A percentile compares a stretch with the other conserved stretches of the same genome.
These are phyloP conservation scores for Australoheros scitulus DNA, from an alignment of 2,113 vertebrate species.

Conservation along the genomic window DNA sequence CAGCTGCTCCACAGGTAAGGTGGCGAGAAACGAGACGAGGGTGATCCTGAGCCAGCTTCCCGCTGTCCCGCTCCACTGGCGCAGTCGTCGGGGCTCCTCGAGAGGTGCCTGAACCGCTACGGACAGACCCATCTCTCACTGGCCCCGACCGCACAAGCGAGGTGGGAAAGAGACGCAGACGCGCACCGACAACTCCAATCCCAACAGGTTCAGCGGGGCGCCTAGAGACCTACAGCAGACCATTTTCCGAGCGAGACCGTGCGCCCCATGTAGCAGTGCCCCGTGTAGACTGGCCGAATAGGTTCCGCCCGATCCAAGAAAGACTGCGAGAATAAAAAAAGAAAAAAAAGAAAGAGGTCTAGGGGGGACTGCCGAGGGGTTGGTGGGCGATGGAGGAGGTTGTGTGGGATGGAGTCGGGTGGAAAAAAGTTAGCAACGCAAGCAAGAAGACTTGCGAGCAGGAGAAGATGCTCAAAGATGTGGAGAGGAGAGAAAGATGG, in stretches of 20 bases:
- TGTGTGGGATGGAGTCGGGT: constrained; percentile 56
- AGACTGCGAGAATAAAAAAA: constrained; percentile 39
- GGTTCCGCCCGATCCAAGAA: constrained; percentile 70
- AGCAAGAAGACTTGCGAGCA: constrained; percentile 35
- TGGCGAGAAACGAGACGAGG: constrained; percentile 79
- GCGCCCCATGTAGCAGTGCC: constrained; percentile 79
- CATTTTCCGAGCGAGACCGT: constrained; percentile 79
- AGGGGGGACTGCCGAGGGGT: background rate
- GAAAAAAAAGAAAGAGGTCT: background rate
- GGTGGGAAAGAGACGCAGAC: constrained; percentile 60
- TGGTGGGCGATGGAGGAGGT: constrained; percentile 54
- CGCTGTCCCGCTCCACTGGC: constrained; percentile 74
- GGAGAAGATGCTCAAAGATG: constrained; percentile 59
- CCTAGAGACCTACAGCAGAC: constrained; percentile 66
- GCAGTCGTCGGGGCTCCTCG: constrained; percentile 70
- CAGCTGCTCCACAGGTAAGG: constrained; percentile 87
- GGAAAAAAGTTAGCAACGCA: constrained; percentile 65
- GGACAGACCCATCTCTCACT: constrained; percentile 78
- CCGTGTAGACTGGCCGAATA: constrained; percentile 47
- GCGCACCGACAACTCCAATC: constrained; percentile 71
- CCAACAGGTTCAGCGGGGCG: constrained; percentile 67
- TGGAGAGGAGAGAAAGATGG: constrained; percentile 42
- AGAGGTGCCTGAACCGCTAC: constrained; percentile 66
- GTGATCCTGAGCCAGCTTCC: constrained; percentile 81
- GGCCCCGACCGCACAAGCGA: constrained; percentile 66